These are phyloP conservation scores for Heliothis virescens DNA, from an alignment of 1,140 invertebrate species.

Conservation along the genomic window DNA sequence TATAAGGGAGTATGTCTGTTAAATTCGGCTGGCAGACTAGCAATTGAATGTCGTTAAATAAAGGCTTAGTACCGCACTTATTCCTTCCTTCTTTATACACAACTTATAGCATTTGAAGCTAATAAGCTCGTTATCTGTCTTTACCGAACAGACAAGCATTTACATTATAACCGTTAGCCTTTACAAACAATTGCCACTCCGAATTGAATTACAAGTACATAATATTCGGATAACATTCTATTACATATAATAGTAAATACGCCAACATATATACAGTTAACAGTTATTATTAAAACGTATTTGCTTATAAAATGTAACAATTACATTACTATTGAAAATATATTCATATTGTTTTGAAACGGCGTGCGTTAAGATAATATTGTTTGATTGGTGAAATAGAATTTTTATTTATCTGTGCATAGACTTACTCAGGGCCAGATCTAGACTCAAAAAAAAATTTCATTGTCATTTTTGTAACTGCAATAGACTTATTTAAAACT, in stretches of 20 bases:
- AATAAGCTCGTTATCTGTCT: constrained; percentile 16
- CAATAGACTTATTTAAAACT: no score
- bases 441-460: not conserved
- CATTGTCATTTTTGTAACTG: not conserved
- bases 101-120: not conserved
- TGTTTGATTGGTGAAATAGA: constrained; percentile 30
- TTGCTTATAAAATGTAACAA: constrained; percentile 46
- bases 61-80: constrained; percentile 14
- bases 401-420: constrained; percentile 20
- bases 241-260: constrained; percentile 55
- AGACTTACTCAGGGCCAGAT: not conserved
- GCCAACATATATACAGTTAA: constrained; percentile 65
- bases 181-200: constrained; percentile 64
- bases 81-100: not conserved
- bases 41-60: constrained; percentile 62
- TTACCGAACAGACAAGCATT: not conserved
- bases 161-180: not conserved
- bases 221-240: constrained; percentile 49
- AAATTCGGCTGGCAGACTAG: constrained; percentile 62
- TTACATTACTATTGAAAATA: constrained; percentile 42
- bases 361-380: constrained; percentile 38
- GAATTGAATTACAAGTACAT: constrained; percentile 41
- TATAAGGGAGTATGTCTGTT: constrained; percentile 11
- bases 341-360: constrained; percentile 34
- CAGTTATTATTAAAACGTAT: constrained; percentile 48